phyloP scores from a whole-genome alignment of 2,113 vertebrate genomes.

The Charina bottae region DNA sequence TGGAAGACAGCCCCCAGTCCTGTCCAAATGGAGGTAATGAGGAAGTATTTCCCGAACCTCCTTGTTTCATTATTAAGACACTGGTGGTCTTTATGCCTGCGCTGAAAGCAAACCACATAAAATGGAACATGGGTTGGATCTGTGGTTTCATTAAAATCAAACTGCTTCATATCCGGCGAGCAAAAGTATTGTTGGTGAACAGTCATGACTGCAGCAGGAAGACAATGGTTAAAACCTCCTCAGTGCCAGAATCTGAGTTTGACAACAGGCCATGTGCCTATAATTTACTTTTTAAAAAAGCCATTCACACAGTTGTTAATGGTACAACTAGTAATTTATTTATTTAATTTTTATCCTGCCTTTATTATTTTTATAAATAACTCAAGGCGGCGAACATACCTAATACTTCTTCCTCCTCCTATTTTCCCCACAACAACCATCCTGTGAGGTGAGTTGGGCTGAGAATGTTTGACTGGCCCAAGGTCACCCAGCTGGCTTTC shows the following conservation, averaged over 20 bases:
- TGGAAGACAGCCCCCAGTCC: neutral
- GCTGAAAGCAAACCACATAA: neutral
- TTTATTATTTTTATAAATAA: too few species aligned
- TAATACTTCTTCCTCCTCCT: too few species aligned
- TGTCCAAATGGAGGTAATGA: neutral
- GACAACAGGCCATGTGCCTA: neutral
- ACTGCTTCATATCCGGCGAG: constrained; percentile 1
- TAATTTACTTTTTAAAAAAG: neutral
- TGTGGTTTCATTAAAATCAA: neutral
- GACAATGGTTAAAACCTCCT: neutral
- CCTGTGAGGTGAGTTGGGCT: too few species aligned
- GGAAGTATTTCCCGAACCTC: neutral
- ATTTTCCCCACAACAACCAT: too few species aligned
- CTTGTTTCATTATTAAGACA: neutral
- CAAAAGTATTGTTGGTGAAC: constrained; percentile 42
- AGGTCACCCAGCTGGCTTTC: too few species aligned
- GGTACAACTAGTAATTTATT: neutral
- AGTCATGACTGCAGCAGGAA: neutral
- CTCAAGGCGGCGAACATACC: too few species aligned
- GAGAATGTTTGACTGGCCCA: too few species aligned
- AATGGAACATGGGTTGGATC: neutral
- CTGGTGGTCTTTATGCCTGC: neutral
- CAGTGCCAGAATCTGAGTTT: neutral
- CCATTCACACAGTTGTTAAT: neutral
- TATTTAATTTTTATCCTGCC: too few species aligned